Evolutionary conservation across 2,113 vertebrate species (phyloP), one percentile per base, ranked within the genome.

Genomic region (Oncorhynchus keta): DNA sequence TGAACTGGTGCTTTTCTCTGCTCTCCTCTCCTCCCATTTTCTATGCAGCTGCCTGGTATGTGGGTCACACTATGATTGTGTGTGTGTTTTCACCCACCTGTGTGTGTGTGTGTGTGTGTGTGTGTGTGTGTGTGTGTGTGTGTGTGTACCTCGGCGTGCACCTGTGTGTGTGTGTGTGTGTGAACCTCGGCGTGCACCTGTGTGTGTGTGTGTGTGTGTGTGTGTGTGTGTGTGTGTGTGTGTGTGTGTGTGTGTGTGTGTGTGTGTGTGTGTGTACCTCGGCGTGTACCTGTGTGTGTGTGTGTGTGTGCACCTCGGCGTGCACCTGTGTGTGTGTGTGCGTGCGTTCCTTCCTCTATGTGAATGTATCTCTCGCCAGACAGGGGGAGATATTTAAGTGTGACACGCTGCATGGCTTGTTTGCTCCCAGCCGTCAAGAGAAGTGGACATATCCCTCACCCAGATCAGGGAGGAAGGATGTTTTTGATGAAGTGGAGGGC

Each of bases 401-500:
- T 87, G 90, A 91, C 87, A 86, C 80, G 77, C 76, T 24, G 28
- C 86, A 90, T 91, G 66, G 80, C 75, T 78, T 88, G 6, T 75
- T 86, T 86, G 82, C 49, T 51, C 49, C 11, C 14, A 16, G 49
- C 14, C 49, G 4, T 51, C 49, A 51, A 82, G 87, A 93, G 90
- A 90, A 91, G 91, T 90, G 85, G 89, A 89, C 82, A 89, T 85
- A 89, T 87, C 88, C 91, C 89, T 77, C 76, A 87, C 73, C 22
- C 86, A 83, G 84, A 90, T n/a, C 84, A 92, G 83, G 84, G 89
- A 80, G 87, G 84, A 84, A 94, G 94, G 94, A 95, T 95, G 93
- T 95, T 95, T 95, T 94, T 93, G 93, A 95, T 95, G 92, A 93
- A 93, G 86, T 90, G 84, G 86, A 89, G 92, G 79, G 92, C 90